Conservation (phyloP, 2,113 vertebrate genomes). For the Dermatemys mawii region DNA sequence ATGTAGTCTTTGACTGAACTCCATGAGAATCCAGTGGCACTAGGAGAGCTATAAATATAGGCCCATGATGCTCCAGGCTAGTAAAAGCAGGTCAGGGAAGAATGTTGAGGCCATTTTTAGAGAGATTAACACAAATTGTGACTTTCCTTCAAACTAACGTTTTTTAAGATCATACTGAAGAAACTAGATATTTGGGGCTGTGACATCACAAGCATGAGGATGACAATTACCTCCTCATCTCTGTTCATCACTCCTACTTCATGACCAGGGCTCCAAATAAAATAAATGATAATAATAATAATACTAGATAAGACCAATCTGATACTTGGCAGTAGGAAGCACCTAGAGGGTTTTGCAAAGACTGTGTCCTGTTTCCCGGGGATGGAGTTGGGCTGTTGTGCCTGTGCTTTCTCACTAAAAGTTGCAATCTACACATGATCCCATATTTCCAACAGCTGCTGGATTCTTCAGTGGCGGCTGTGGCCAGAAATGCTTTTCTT, state of each 20-base stretch:
- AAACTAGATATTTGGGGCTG: not conserved
- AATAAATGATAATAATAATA: not conserved
- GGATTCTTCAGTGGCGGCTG: not conserved
- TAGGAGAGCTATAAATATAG: not conserved
- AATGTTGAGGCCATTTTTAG: not conserved
- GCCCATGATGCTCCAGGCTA: not conserved
- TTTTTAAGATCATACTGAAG: conserved; percentile 27
- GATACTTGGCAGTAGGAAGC: fast-evolving
- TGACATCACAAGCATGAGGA: conserved; percentile 21
- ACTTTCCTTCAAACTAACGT: conserved; percentile 20
- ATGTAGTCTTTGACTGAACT: not conserved
- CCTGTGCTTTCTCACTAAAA: not conserved
- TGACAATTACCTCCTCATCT: not conserved
- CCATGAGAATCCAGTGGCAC: not conserved
- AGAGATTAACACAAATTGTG: conserved; percentile 1
- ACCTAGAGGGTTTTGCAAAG: not conserved
- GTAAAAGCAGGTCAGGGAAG: conserved; percentile 29
- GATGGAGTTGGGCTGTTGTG: not conserved
- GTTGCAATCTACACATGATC: not conserved
- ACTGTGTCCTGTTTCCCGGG: not conserved
- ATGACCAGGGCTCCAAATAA: not conserved
- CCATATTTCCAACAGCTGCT: not conserved
- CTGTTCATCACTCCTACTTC: not conserved
- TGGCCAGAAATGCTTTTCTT: not conserved
- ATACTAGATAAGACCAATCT: not conserved